These are phyloP conservation scores for Acanthiza pusilla DNA, from an alignment of 2,797 vertebrate genomes.

Conservation along the genomic window DNA sequence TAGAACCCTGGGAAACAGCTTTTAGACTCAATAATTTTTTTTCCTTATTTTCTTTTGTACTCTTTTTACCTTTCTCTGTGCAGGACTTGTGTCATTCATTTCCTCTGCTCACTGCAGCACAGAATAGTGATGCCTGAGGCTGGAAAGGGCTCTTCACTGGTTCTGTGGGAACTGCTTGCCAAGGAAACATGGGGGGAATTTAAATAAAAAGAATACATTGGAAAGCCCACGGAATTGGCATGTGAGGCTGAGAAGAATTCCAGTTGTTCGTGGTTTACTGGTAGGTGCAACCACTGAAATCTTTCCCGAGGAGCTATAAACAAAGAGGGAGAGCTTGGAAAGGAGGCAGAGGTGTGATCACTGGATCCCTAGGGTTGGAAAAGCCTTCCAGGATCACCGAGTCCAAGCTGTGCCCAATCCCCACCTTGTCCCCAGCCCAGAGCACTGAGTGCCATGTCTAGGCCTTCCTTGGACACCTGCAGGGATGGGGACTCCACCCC, in stretches of 20 bases:
- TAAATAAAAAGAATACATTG: not conserved
- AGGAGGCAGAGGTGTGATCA: not conserved
- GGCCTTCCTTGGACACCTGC: not conserved
- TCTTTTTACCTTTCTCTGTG: not conserved
- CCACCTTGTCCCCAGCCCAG: not conserved
- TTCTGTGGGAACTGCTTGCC: not conserved
- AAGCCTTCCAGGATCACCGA: accelerated
- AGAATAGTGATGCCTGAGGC: not conserved
- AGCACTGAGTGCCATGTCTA: not conserved
- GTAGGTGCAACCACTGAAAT: not conserved
- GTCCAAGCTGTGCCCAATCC: not conserved
- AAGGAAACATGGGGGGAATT: not conserved
- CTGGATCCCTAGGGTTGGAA: not conserved
- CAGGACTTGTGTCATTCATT: not conserved
- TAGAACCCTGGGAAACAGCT: not conserved
- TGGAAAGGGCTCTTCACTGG: not conserved
- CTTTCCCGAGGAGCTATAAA: not conserved
- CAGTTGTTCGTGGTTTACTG: not conserved
- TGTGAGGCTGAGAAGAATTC: not conserved
- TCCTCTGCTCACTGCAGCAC: not conserved
- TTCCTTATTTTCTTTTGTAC: not conserved
- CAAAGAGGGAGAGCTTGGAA: not conserved
- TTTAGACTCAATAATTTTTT: not conserved
- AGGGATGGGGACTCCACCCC: not conserved
- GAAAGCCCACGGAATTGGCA: not conserved